Percentiles rank a stretch among this genome's conserved stretches.
Conservation (phyloP, 2,113 vertebrate species). For the Camarhynchus parvulus region DNA sequence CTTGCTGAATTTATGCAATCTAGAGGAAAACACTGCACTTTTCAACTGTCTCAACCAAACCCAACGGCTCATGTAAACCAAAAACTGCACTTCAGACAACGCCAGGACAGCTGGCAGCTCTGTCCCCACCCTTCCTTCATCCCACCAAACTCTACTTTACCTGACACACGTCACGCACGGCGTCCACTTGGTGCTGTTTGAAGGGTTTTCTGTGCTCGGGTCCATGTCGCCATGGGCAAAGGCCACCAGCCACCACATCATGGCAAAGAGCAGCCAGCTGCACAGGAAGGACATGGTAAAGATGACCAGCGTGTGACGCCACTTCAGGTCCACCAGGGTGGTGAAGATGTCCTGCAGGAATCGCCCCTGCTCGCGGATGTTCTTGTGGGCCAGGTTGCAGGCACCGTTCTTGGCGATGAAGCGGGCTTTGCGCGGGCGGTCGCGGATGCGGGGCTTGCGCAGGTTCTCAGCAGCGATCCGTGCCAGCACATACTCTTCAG, state of each 20-base stretch:
- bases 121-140: neutral
- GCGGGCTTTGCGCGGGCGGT: conserved; percentile 90
- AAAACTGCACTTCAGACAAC: neutral
- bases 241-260: conserved; percentile 98
- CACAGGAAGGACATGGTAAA: conserved; percentile 98
- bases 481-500: conserved; percentile 93
- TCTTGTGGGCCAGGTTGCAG: conserved; percentile 97
- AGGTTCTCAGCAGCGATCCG: conserved; percentile 89
- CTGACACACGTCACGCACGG: conserved; percentile 90
- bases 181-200: conserved; percentile 58
- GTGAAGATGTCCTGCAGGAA: conserved; percentile 99
- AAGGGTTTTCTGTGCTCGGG: conserved; percentile 64
- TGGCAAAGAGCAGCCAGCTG: conserved; percentile 98
- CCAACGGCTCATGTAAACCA: neutral
- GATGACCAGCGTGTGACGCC: conserved; percentile 97
- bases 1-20: neutral
- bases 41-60: conserved; percentile 35
- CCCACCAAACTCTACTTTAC: conserved; percentile 66
- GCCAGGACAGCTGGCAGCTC: neutral
- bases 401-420: conserved; percentile 98
- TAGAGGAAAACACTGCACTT: conserved; percentile 58
- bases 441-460: conserved; percentile 91
- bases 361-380: conserved; percentile 96
- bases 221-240: conserved; percentile 95
- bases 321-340: conserved; percentile 96